Evolutionary conservation across 2,797 vertebrate species (phyloP).

Genomic region (Mus caroli): DNA sequence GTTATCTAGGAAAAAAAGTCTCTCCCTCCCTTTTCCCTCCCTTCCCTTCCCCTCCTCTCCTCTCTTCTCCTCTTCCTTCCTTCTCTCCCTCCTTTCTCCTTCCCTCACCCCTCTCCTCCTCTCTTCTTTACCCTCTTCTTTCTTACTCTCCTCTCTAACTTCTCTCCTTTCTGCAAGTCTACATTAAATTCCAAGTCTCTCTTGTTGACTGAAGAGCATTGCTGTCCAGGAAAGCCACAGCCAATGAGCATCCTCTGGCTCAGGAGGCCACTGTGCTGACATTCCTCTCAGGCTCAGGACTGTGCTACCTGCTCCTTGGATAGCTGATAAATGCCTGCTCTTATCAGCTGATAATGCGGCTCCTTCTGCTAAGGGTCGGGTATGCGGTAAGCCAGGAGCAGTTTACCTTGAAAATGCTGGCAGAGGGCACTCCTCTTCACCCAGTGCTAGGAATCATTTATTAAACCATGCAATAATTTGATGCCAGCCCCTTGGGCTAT

Average conservation of each 20-base stretch:
- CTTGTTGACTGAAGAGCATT: not conserved
- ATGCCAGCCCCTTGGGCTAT: not conserved
- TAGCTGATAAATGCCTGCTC: not conserved
- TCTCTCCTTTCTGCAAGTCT: not conserved
- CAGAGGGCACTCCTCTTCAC: not conserved
- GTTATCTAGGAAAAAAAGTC: not conserved
- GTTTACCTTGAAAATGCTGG: not conserved
- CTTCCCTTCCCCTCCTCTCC: accelerated
- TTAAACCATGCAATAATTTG: not conserved
- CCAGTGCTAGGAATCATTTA: not conserved
- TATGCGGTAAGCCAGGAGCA: not conserved
- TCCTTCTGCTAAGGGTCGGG: not conserved
- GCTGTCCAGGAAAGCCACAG: not conserved
- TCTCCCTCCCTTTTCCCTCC: not conserved
- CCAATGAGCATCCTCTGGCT: too few relatives aligned
- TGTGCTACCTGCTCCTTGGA: not conserved
- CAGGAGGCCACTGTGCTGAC: not conserved
- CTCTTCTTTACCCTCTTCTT: too few relatives aligned
- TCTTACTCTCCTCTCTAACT: not conserved
- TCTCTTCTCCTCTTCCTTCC: too few relatives aligned
- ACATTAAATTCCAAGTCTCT: not conserved
- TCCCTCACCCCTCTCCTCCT: too few relatives aligned
- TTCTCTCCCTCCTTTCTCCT: too few relatives aligned
- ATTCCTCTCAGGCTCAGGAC: not conserved
- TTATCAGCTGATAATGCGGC: not conserved